phyloP scores from a whole-genome alignment of 2,888 invertebrate species.

The Aphodius sticticus region DNA sequence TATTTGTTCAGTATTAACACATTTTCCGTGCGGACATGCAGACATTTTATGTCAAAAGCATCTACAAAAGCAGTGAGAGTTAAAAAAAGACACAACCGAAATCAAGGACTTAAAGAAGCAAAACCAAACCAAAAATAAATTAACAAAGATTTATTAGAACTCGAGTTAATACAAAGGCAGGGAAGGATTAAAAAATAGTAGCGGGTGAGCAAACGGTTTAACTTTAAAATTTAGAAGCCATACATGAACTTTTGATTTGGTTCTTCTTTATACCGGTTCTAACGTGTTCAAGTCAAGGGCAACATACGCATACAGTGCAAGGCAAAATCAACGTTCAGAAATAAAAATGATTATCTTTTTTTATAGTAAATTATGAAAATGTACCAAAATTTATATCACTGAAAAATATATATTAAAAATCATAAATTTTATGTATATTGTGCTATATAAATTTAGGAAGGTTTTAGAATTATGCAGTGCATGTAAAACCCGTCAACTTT shows the following conservation, averaged over 20 bases:
- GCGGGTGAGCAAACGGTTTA: slow-evolving; percentile 26
- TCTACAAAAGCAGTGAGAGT: slow-evolving; percentile 5
- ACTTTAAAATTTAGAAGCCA: slow-evolving; percentile 22
- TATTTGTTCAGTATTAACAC: too few relatives aligned
- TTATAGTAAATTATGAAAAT: neutral
- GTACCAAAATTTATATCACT: neutral
- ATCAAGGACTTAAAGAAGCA: slow-evolving; percentile 34
- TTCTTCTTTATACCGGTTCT: slow-evolving; percentile 24
- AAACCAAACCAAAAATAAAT: slow-evolving; percentile 39
- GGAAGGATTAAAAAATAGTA: slow-evolving; percentile 22
- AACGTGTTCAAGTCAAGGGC: slow-evolving; percentile 22
- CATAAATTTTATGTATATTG: too few relatives aligned
- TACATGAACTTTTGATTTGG: slow-evolving; percentile 40
- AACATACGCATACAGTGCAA: neutral
- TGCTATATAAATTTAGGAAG: too few relatives aligned
- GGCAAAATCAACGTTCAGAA: neutral
- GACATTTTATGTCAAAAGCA: neutral
- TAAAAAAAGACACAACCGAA: slow-evolving; percentile 19
- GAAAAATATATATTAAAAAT: too few relatives aligned
- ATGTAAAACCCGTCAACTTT: too few relatives aligned
- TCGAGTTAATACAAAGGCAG: slow-evolving; percentile 36
- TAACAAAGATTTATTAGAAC: slow-evolving; percentile 33
- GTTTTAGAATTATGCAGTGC: too few relatives aligned
- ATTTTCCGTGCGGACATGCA: slow-evolving; percentile 18
- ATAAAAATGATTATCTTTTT: neutral